Conservation (phyloP, 2,113 vertebrate genomes). For the Hystrix cristata region DNA sequence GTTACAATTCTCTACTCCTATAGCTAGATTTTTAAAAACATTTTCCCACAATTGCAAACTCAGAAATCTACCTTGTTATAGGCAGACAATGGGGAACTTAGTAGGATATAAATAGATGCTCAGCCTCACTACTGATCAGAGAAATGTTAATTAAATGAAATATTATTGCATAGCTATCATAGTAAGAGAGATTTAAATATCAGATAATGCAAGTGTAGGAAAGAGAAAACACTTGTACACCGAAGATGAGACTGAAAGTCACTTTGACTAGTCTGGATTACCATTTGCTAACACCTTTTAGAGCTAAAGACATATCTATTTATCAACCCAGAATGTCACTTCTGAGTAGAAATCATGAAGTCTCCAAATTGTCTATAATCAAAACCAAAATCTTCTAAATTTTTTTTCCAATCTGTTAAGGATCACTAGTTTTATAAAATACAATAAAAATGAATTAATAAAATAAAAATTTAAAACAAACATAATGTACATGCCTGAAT, state of each 20-base stretch:
- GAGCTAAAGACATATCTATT: neutral
- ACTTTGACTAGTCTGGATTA: neutral
- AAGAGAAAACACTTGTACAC: neutral
- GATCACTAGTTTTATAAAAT: neutral
- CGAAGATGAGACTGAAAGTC: neutral
- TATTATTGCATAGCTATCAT: neutral
- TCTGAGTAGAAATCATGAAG: neutral
- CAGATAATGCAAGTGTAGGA: neutral
- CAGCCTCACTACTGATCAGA: neutral
- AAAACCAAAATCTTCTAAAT: neutral
- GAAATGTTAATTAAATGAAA: conserved; percentile 53
- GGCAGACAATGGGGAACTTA: neutral
- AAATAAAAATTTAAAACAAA: conserved; percentile 7
- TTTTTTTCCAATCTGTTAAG: neutral
- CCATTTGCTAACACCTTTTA: neutral
- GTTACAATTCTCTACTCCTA: conserved; percentile 1
- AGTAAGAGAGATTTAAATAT: neutral
- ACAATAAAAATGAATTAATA: conserved; percentile 5
- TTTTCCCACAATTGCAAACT: conserved; percentile 2
- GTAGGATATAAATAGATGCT: neutral
- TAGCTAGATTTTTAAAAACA: neutral
- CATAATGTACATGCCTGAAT: neutral
- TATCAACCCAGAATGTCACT: neutral
- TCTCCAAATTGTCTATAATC: neutral
- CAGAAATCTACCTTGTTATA: conserved; percentile 35